Evolutionary conservation across 2,888 invertebrate genomes (phyloP), one percentile per base, ranked within the genome.

Genomic region (Petrolisthes cinctipes): DNA sequence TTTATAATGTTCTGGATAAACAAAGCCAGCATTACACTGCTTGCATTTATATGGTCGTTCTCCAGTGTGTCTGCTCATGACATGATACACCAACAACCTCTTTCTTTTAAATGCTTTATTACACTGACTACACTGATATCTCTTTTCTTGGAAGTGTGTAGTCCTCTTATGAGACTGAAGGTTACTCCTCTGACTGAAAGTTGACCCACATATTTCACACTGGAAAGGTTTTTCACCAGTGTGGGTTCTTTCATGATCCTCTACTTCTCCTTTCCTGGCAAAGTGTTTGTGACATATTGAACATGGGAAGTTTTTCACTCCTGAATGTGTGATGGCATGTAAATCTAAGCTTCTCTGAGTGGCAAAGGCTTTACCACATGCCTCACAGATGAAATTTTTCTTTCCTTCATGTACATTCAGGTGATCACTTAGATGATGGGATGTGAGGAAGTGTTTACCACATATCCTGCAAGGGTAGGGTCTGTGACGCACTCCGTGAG

Each of bases 101-200:
- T 90, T 89, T 71, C 91, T 84, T 79, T 91, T 91, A 83, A 91
- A 91, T 54, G 90, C 88, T 80, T 91, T 91, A 51, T 83, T 85
- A 82, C 91, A 91, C 23, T 82, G 83, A 57, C 54, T 76, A 76
- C 91, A 91, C 20, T 88, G 85, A 61, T 90, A 90, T 37, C 95
- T 92, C 96, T 96, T 92, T 96, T 95, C 88, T 86, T 91, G 90
- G 82, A 95, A 94, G 92, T 97, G 97, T 0, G 96, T 97, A 1
- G 96, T 96, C 11, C 96, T 94, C 90, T 95, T 95, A 92, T 97
- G 97, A 0, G 96, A 96, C 92, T 96, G 96, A 91, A 97, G 93
- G 93, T 97, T 97, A 66, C 96, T 95, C 51, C 96, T 94, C 93
- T 97, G 97, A 23, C 96, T 95, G 93, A 97, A 97, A 0, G 95